These are phyloP conservation scores for Etheostoma perlongum DNA, from an alignment of 2,797 vertebrate genomes.

Conservation along the genomic window DNA sequence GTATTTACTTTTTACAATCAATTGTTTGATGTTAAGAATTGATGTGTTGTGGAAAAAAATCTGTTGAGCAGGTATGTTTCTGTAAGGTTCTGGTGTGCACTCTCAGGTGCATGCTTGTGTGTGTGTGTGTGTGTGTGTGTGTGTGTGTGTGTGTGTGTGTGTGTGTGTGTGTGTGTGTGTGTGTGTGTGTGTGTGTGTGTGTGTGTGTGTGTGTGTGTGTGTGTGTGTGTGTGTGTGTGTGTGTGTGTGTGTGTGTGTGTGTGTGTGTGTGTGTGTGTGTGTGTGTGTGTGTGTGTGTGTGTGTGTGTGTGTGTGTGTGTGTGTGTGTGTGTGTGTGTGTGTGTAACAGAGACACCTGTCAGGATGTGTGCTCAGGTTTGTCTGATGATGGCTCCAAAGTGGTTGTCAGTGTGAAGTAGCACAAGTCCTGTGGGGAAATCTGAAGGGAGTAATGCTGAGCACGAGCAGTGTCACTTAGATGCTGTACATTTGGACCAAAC, in stretches of 20 bases:
- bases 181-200: slow-evolving; percentile 3
- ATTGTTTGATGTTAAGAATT: no score
- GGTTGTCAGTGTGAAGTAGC: slow-evolving; percentile 81
- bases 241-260: no score
- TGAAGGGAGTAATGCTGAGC: slow-evolving; percentile 70
- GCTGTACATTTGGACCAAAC: slow-evolving; percentile 55
- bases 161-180: slow-evolving; percentile 1
- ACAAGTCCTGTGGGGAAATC: slow-evolving; percentile 76
- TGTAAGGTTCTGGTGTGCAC: neutral
- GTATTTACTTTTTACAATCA: neutral
- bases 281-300: slow-evolving; percentile 17
- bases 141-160: no score
- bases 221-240: slow-evolving; percentile 12
- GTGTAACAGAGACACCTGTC: slow-evolving; percentile 71
- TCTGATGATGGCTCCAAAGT: slow-evolving; percentile 76
- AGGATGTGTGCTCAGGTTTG: slow-evolving; percentile 70
- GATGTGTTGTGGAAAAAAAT: no score
- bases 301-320: neutral
- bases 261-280: neutral
- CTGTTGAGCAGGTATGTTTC: neutral
- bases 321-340: slow-evolving; percentile 28
- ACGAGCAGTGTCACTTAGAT: slow-evolving; percentile 58
- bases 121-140: no score
- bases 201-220: slow-evolving; percentile 3
- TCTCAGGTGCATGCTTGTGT: slow-evolving; percentile 16